Conservation (phyloP, 2,797 vertebrate genomes). For the Botia kubotai region DNA sequence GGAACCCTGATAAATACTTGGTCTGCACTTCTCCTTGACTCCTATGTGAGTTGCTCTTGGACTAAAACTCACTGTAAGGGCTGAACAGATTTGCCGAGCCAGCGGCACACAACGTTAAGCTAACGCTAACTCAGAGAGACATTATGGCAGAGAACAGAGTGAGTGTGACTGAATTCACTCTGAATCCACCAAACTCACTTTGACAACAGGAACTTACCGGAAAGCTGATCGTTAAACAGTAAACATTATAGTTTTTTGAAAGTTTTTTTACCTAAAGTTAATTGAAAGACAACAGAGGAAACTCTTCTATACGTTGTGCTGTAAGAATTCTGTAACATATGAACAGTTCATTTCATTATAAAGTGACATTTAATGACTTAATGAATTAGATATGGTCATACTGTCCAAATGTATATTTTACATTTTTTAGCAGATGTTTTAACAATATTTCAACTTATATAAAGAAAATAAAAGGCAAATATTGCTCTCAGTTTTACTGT, state of each 20-base stretch:
- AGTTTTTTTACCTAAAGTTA: neutral
- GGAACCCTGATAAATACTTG: slow-evolving; percentile 22
- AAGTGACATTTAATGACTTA: too few relatives aligned
- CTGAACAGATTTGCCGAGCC: slow-evolving; percentile 26
- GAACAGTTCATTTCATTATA: too few relatives aligned
- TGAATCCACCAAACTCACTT: slow-evolving; percentile 12
- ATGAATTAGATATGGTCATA: too few relatives aligned
- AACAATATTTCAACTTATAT: neutral
- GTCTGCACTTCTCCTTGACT: slow-evolving; percentile 6
- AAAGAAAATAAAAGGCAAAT: neutral
- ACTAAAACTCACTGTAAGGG: slow-evolving; percentile 17
- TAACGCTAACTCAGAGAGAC: slow-evolving; percentile 24
- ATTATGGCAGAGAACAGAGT: slow-evolving; percentile 22
- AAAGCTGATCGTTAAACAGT: neutral
- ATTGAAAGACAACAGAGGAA: neutral
- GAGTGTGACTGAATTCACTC: slow-evolving; percentile 16
- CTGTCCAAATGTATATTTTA: too few relatives aligned
- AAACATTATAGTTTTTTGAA: neutral
- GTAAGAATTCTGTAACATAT: neutral
- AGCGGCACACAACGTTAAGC: slow-evolving; percentile 1
- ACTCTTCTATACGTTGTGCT: neutral
- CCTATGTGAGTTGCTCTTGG: neutral
- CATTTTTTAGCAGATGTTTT: neutral
- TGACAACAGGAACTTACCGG: slow-evolving; percentile 3
- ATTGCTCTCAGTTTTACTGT: neutral